Evolutionary conservation across 2,113 vertebrate genomes (phyloP), one percentile per base, ranked within the genome.

Genomic region (Mesoclemmys tuberculata): DNA sequence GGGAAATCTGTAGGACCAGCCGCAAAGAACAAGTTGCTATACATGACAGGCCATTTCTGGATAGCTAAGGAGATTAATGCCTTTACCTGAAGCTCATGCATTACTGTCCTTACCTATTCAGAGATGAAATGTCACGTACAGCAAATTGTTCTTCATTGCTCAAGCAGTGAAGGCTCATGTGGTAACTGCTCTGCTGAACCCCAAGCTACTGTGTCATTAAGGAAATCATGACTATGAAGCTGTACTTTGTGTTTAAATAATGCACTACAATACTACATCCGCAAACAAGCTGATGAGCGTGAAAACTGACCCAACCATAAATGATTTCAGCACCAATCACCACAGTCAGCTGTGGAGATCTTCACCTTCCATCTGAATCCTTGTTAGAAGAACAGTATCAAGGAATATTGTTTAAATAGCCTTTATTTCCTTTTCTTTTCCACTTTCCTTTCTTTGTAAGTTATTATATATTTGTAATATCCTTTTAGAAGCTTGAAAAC

Each of bases 41-140:
- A 97, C 94, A 93, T 93, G 94, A 96, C 96, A 97, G 88, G 88
- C 97, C 82, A 95, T 97, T 97, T 96, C 90, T 97, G 95, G 94
- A 95, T 88, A 96, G 85, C 85, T 79, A 71, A 92, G 88, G 81
- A 97, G 96, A 97, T 97, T 90, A 96, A 97, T 97, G 96, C 78
- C 92, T 93, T 95, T 2, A 24, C 89, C 96, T 93, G 88, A 93
- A 83, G 90, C 95, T 96, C 46, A 0, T 96, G 93, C 89, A 82
- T 94, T 97, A 93, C 95, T 93, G 93, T 97, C 86, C 83, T 56
- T 80, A 94, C 92, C 84, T 78, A 81, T 21, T 93, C 81, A 93
- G 90, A 97, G 95, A 97, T 96, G 95, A 96, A 96, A 95, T 80
- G 94, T 96, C 95, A 96, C 93, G 94, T 97, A 92, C 55, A 80